These are phyloP conservation scores for Spatulosminthurus flaviceps DNA, from an alignment of 2,888 invertebrate genomes.

Conservation along the genomic window DNA sequence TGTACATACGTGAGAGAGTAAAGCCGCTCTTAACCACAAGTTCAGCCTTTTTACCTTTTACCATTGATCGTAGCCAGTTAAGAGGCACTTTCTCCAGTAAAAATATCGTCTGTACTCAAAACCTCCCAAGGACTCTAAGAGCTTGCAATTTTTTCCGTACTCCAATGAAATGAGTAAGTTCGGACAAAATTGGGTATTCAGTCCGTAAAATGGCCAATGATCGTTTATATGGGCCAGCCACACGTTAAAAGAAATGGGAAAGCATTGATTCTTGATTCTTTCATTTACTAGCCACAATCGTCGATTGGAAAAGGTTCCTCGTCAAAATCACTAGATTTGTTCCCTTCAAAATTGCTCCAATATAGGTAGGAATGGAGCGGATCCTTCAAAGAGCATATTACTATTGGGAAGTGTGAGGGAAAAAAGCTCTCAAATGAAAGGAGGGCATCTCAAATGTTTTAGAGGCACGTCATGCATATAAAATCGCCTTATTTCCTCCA, in stretches of 20 bases:
- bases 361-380: too few species aligned
- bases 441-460: conserved; percentile 43
- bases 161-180: too few species aligned
- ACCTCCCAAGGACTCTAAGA: too few species aligned
- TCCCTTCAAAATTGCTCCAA: neutral
- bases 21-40: too few species aligned
- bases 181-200: too few species aligned
- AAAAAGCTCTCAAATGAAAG: neutral
- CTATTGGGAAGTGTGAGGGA: neutral
- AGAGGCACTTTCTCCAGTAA: too few species aligned
- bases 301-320: neutral
- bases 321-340: neutral
- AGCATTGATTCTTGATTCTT: neutral
- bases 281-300: neutral
- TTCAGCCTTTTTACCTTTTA: too few species aligned
- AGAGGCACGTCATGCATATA: conserved; percentile 58
- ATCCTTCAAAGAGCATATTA: neutral
- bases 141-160: too few species aligned
- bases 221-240: too few species aligned
- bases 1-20: neutral
- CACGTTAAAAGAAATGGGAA: neutral
- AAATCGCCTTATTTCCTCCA: conserved; percentile 48
- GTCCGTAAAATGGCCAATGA: too few species aligned
- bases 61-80: too few species aligned
- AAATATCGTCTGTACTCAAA: too few species aligned